These are phyloP conservation scores for Ahaetulla prasina DNA, from an alignment of 2,113 vertebrate species.

Conservation along the genomic window DNA sequence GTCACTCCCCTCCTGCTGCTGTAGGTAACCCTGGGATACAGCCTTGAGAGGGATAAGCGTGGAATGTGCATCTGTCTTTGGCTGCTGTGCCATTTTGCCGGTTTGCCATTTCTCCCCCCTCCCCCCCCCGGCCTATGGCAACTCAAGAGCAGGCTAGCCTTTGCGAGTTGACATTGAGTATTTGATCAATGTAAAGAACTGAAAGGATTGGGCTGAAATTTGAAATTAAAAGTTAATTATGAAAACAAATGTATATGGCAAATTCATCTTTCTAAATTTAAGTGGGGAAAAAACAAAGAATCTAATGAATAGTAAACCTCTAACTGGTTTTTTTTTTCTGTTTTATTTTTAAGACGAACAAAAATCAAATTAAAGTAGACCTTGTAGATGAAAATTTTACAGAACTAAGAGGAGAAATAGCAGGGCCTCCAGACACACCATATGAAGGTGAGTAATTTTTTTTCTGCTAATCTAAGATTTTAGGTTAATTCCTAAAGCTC, in stretches of 20 bases:
- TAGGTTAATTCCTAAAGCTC: conserved; percentile 39
- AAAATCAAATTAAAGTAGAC: conserved; percentile 99
- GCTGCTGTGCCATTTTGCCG: too few relatives aligned
- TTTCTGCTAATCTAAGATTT: conserved; percentile 52
- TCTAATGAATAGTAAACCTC: conserved; percentile 37
- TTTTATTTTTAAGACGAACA: conserved; percentile 90
- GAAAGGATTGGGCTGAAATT: not conserved
- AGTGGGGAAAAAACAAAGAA: not conserved
- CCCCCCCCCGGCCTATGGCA: too few relatives aligned
- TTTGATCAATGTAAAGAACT: not conserved
- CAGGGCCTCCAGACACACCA: conserved; percentile 96
- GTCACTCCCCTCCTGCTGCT: too few relatives aligned
- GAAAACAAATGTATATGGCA: not conserved
- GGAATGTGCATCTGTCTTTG: too few relatives aligned
- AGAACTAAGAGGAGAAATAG: conserved; percentile 98
- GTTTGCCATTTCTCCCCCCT: too few relatives aligned
- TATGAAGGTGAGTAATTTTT: conserved; percentile 89
- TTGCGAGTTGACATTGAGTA: not conserved
- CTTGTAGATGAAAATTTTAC: conserved; percentile 99
- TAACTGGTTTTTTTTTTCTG: conserved; percentile 62
- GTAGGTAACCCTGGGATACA: too few relatives aligned
- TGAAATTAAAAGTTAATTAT: not conserved
- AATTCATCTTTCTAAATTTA: not conserved
- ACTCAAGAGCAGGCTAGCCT: too few relatives aligned
- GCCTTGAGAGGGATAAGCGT: too few relatives aligned